Conservation (phyloP, 1,140 invertebrate genomes). For the Drosophila novamexicana region DNA sequence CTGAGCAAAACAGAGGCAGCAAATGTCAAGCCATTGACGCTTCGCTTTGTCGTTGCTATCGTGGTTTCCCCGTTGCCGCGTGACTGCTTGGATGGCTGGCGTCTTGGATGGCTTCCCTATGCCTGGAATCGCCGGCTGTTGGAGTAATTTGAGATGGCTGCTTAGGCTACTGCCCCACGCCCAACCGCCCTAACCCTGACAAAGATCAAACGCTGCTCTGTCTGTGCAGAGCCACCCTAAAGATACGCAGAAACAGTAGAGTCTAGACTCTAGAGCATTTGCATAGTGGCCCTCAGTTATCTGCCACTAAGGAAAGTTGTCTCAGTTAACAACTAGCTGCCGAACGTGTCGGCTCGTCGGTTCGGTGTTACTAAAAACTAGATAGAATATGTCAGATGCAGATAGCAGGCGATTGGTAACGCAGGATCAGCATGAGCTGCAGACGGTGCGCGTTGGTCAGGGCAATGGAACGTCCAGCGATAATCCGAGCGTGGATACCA, state of each 20-base stretch:
- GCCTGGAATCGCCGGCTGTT: constrained; percentile 3
- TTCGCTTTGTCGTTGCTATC: constrained; percentile 17
- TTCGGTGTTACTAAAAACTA: constrained; percentile 20
- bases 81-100: constrained; percentile 25
- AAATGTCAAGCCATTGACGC: constrained; percentile 24
- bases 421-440: constrained; percentile 61
- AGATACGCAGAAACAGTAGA: constrained; percentile 20
- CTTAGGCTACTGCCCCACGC: constrained; percentile 45
- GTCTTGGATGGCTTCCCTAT: constrained; percentile 44
- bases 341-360: constrained; percentile 20
- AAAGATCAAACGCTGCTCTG: constrained; percentile 46
- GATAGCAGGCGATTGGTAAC: constrained; percentile 45
- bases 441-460: constrained; percentile 35
- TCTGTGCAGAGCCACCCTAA: constrained; percentile 43
- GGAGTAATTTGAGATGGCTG: constrained; percentile 60
- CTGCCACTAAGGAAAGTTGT: neutral
- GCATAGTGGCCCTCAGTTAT: constrained; percentile 12
- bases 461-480: constrained; percentile 36
- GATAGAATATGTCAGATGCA: constrained; percentile 60
- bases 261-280: constrained; percentile 38
- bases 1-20: constrained; percentile 56
- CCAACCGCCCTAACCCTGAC: neutral
- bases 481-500: constrained; percentile 60
- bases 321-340: constrained; percentile 5
- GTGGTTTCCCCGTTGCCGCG: constrained; percentile 57